Evolutionary conservation across 2,888 invertebrate species (phyloP), one percentile per base, ranked within the genome.

Genomic region (Aphidoletes aphidimyza): DNA sequence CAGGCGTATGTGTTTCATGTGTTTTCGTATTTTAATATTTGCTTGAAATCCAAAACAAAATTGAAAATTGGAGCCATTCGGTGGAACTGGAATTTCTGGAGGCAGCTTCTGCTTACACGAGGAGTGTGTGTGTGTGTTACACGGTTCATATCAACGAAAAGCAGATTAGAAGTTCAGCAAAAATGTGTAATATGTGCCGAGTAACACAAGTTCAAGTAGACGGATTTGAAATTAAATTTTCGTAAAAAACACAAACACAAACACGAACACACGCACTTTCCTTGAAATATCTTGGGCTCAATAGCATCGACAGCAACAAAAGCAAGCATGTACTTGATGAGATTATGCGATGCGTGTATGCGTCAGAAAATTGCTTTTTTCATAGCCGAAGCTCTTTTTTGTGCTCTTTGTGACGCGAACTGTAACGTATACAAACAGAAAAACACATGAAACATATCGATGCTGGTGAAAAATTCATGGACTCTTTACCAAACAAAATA

Each of bases 161-260:
- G 30, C 69, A n/a, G 34, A 30, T 69, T 69, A 14, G 30, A 69
- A 54, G 54, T 54, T 54, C 22, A 54, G 22, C 30, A 30, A 14
- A n/a, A 69, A 69, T 30, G 26, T 69, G 30, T 30, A 69, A 34
- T 69, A 69, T 69, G 26, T 54, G 47, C 22, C 9, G 54, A 5
- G 22, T 30, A 69, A 30, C 54, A 69, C 26, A 69, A 69, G 69
- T 34, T 69, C 30, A 69, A 69, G 69, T 34, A 30, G 69, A 34
- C 30, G 34, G 34, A 69, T 69, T 54, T 69, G 69, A 34, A 69
- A 69, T 69, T 69, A 69, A 26, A 54, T 54, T 54, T 54, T 54
- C 26, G 19, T 17, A 26, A 54, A 54, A 22, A 22, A 14, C 14
- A 14, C 30, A 30, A 26, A 30, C n/a, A 30, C 69, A 69, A 17